phyloP scores from a whole-genome alignment of 2,797 vertebrate species.

The Molossus alvarezi region DNA sequence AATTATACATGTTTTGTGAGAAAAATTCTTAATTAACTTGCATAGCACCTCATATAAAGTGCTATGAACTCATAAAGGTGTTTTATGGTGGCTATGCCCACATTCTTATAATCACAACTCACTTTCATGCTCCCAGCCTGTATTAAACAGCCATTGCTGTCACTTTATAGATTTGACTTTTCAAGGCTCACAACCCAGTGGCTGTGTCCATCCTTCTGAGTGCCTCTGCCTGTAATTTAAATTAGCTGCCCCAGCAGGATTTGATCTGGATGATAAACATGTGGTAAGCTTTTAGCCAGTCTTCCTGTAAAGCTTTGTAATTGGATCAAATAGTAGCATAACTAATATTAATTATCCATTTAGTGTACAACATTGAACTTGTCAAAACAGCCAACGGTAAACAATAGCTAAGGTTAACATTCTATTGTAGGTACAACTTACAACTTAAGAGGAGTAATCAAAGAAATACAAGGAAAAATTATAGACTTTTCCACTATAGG shows the following conservation, averaged over 20 bases:
- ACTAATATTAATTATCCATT: slow-evolving; percentile 53
- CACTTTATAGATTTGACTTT: slow-evolving; percentile 79
- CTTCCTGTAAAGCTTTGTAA: slow-evolving; percentile 52
- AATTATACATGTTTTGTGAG: not conserved
- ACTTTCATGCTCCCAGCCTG: slow-evolving; percentile 34
- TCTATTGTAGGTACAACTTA: slow-evolving; percentile 44
- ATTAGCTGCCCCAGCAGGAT: slow-evolving; percentile 65
- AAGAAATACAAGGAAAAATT: not conserved
- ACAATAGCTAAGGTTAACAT: slow-evolving; percentile 61
- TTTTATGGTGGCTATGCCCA: slow-evolving; percentile 61
- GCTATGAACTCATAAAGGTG: not conserved
- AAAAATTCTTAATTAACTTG: slow-evolving; percentile 27
- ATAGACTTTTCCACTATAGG: not conserved
- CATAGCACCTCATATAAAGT: not conserved
- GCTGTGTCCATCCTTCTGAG: slow-evolving; percentile 36
- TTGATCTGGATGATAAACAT: slow-evolving; percentile 56
- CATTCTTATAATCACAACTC: slow-evolving; percentile 66
- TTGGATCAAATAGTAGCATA: slow-evolving; percentile 36
- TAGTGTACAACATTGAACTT: slow-evolving; percentile 19
- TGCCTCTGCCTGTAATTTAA: slow-evolving; percentile 72
- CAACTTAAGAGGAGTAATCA: not conserved
- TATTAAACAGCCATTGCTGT: slow-evolving; percentile 71
- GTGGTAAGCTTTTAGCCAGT: not conserved
- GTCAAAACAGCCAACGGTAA: slow-evolving; percentile 41
- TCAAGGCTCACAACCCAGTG: slow-evolving; percentile 45